Base-by-base conservation (phyloP, 2,888 invertebrate genomes). In the Crocallis elinguaria region DNA sequence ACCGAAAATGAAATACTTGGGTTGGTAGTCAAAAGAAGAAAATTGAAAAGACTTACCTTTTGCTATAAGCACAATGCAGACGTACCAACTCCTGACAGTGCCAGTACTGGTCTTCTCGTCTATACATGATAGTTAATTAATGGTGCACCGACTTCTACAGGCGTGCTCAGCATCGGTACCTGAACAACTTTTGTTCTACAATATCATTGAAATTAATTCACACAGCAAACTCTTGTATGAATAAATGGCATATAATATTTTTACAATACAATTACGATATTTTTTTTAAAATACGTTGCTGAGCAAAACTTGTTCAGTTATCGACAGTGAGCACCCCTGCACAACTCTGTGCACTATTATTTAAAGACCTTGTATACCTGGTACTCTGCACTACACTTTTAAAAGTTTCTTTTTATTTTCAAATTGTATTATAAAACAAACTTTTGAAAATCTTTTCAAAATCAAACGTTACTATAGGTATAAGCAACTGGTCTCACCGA, bases 101-200 rank as follows among this genome's bases (percentile, higher is more conserved):
- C n/a, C n/a, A n/a, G n/a, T n/a, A n/a, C n/a, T n/a, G n/a, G n/a
- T n/a, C n/a, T n/a, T n/a, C n/a, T 16, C n/a, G 7, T n/a, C 36
- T 52, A 52, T 46, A 45, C 14, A 41, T 25, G 13, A 11, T 16
- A 13, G n/a, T 23, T 13, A 11, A 52, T 35, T 11, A 41, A 46
- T 21, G 12, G 39, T 29, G 11, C 36, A 41, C 41, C 45, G 23
- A 29, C 14, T 17, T 14, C 4, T 5, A 41, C 36, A 36, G 38
- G 21, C 27, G 14, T 36, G 9, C 50, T 54, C 9, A 2, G 48
- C 41, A 27, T 0, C 17, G 23, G n/a, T 35, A 25, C 25, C 32
- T 53, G 41, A 42, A 53, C 52, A 48, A 53, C 52, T 53, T 53
- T 48, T 53, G 52, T 53, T 53, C 52, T 48, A 42, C 29, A 45